Base-by-base conservation (phyloP, 2,888 invertebrate species). In the Stictocephala bisonia region DNA sequence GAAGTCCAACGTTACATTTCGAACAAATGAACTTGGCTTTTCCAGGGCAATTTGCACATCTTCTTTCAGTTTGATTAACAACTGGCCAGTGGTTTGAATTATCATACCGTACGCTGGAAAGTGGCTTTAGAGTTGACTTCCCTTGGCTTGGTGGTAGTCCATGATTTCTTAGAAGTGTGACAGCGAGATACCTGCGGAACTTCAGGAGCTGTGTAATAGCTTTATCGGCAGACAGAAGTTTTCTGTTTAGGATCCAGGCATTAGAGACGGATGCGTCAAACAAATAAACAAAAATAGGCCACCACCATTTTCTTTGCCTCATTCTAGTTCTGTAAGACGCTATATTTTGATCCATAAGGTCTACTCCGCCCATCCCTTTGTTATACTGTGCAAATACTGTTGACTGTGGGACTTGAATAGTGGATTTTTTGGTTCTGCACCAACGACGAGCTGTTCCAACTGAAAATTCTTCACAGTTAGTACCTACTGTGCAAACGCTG, bases 401-500 rank as follows among this genome's bases (percentile, higher is more conserved):
- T 20, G 60, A 35, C 18, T 60, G 60, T 27, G 31, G 29, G 1
- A 60, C 29, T 27, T 60, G 60, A 11, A 60, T 18, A 3, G 50
- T 69, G 9, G 69, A 18, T 69, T 69, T 69, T 26, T 41, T 35
- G 7, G 7, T n/a, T 20, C 40, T 35, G 11, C 40, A 66, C 66
- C 66, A 66, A 3, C 66, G 40, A 6, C 20, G 6, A 4, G 64
- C 64, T 41, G 15, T 64, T 7, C 53, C 70, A 27, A 24, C 18
- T 1, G 56, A 31, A 6, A 70, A 31, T 1, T 35, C 53, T 15
- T 70, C 56, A 35, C 29, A 70, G 35, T 70, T 53, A 31, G 70
- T 69, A 69, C 51, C 69, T 29, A 50, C 22, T 50, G 69, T 69
- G 6, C 3, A 2, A 18, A 71, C 71, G 48, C 48, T 71, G 22